These are phyloP conservation scores for Turdus rufiventris DNA, from an alignment of 2,113 vertebrate genomes.

Conservation along the genomic window DNA sequence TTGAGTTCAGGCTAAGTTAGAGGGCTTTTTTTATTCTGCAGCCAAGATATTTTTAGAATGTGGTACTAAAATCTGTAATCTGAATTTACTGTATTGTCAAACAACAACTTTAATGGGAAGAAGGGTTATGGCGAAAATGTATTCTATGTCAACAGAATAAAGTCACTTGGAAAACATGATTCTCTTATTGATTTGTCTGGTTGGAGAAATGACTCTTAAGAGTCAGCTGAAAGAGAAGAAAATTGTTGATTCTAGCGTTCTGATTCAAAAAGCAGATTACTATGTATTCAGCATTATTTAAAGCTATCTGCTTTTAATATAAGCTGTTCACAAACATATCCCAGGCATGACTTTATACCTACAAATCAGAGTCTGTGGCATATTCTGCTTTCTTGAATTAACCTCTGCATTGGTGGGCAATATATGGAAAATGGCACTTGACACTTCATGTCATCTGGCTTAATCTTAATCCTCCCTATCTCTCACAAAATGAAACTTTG, in stretches of 20 bases:
- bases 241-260: background rate
- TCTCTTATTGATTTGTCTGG: background rate
- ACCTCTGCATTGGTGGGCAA: background rate
- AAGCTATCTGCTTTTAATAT: background rate
- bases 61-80: background rate
- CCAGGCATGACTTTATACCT: background rate
- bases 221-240: background rate
- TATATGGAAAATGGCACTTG: background rate
- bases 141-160: background rate
- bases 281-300: background rate
- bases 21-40: background rate
- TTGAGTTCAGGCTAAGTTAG: background rate
- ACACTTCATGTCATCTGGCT: background rate
- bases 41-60: background rate
- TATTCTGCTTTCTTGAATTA: background rate
- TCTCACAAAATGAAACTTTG: background rate
- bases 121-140: background rate
- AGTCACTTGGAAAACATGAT: background rate
- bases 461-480: background rate
- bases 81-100: background rate
- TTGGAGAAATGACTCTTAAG: background rate
- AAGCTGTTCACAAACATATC: background rate
- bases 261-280: background rate
- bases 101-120: background rate
- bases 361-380: background rate